These are phyloP conservation scores for Decapterus maruadsi DNA, from an alignment of 2,797 vertebrate species.

Conservation along the genomic window DNA sequence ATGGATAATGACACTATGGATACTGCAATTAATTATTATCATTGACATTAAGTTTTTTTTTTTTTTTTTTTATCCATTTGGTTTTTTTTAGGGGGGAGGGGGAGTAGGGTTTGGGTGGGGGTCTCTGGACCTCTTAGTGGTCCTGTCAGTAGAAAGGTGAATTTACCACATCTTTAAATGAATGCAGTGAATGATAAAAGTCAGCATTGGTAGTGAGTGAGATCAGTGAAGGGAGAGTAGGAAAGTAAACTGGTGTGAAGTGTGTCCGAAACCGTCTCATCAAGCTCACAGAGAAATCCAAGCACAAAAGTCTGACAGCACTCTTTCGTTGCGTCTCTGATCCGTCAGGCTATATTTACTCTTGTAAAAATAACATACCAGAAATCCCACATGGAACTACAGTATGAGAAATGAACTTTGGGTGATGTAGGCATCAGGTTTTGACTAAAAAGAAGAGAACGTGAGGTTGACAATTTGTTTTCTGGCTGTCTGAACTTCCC, in stretches of 20 bases:
- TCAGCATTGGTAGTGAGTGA: constrained; percentile 12
- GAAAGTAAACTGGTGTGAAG: neutral
- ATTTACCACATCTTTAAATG: constrained; percentile 2
- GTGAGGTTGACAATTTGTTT: neutral
- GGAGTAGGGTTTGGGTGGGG: neutral
- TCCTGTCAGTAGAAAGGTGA: constrained; percentile 11
- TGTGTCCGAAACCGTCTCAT: constrained; percentile 13
- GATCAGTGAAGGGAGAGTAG: constrained; percentile 8
- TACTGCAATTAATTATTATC: constrained; percentile 22
- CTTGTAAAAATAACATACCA: too few species aligned
- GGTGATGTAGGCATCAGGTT: neutral
- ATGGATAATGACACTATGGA: constrained; percentile 29
- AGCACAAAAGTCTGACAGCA: neutral
- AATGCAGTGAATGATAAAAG: constrained; percentile 19
- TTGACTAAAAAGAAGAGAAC: neutral
- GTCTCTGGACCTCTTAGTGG: constrained; percentile 20
- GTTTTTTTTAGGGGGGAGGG: too few species aligned
- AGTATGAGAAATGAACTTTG: neutral
- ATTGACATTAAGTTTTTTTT: neutral
- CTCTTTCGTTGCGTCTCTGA: neutral
- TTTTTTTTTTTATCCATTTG: too few species aligned
- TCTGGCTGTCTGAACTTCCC: neutral
- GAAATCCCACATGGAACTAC: too few species aligned
- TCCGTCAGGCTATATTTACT: neutral
- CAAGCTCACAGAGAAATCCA: neutral